Conservation (phyloP, 2,113 vertebrate genomes). For the Synchiropus splendidus region DNA sequence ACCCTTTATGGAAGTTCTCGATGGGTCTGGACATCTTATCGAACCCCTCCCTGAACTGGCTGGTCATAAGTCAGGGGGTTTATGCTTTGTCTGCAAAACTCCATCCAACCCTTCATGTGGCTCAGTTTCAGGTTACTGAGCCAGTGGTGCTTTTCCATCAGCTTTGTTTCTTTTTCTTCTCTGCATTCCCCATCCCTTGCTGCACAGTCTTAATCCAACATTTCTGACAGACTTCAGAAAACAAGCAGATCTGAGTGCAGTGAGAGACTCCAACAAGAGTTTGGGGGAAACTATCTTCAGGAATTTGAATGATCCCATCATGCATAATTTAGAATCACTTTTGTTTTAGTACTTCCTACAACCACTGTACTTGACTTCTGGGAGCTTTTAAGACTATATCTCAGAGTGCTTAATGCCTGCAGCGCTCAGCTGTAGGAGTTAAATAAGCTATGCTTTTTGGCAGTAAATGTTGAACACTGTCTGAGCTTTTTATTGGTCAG, state of each 20-base stretch:
- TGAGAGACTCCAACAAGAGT: conserved; percentile 3
- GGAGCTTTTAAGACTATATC: too few relatives aligned
- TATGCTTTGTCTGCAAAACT: conserved; percentile 30
- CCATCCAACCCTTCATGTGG: conserved; percentile 19
- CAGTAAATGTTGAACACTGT: too few relatives aligned
- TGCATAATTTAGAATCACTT: conserved; percentile 25
- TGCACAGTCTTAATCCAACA: neutral
- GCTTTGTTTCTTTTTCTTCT: conserved; percentile 8
- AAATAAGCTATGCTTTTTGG: too few relatives aligned
- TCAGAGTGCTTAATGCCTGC: too few relatives aligned
- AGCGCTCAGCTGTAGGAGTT: too few relatives aligned
- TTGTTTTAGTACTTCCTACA: conserved; percentile 12
- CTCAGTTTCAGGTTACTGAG: conserved; percentile 17
- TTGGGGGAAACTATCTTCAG: conserved; percentile 3
- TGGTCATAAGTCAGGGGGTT: conserved; percentile 32
- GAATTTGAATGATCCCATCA: conserved; percentile 3
- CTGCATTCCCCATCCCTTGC: neutral
- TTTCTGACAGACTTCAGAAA: neutral
- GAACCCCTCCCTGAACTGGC: conserved; percentile 29
- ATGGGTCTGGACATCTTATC: conserved; percentile 24
- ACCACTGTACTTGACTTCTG: neutral
- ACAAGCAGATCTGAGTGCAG: conserved; percentile 8
- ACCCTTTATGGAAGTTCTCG: conserved; percentile 16
- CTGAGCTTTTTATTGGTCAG: too few relatives aligned
- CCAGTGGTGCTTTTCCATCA: conserved; percentile 9